Conservation (phyloP, 2,113 vertebrate genomes). For the Phaethornis superciliosus region DNA sequence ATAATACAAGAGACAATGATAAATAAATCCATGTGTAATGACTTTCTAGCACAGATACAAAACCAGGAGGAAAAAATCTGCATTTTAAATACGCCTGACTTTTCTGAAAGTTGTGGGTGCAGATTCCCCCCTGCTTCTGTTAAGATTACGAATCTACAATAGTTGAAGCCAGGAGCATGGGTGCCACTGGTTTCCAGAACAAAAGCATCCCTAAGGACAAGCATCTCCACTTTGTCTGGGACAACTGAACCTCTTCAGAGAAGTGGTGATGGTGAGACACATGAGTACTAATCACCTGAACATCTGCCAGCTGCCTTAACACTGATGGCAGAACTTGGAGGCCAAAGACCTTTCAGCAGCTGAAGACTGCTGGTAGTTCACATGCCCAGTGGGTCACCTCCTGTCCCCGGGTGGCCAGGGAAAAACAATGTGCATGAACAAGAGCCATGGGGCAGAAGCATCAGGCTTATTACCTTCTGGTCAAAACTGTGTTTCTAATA, state of each 20-base stretch:
- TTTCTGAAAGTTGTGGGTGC: not conserved
- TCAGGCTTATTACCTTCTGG: not conserved
- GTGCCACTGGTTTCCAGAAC: not conserved
- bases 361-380: not conserved
- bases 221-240: not conserved
- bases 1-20: conserved; percentile 47
- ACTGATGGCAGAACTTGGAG: not conserved
- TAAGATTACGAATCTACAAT: not conserved
- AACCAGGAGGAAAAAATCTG: not conserved
- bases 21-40: conserved; percentile 35
- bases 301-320: rapidly evolving
- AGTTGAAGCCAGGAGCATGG: rapidly evolving
- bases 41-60: not conserved
- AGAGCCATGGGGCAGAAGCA: rapidly evolving
- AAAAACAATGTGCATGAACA: not conserved
- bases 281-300: not conserved
- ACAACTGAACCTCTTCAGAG: not conserved
- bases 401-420: not conserved
- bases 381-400: not conserved
- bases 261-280: not conserved
- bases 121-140: not conserved
- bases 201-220: not conserved
- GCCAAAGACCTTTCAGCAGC: not conserved
- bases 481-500: not conserved
- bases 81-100: not conserved